Evolutionary conservation across 2,113 vertebrate species (phyloP).

Genomic region (Callochromis pleurospilus): DNA sequence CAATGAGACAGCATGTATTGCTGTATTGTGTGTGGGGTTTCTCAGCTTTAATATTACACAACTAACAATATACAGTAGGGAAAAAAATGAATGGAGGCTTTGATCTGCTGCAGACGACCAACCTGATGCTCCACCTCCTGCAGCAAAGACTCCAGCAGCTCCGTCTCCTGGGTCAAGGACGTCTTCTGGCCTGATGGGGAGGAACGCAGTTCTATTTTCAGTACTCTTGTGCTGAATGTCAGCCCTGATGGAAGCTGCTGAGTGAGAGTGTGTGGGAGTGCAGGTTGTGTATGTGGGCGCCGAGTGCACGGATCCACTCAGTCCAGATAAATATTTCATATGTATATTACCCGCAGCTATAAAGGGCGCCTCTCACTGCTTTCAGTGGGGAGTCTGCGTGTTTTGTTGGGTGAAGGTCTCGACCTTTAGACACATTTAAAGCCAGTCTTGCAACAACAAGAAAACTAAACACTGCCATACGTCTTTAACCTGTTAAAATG

Average conservation of each 20-base stretch:
- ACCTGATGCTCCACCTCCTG: slow-evolving; percentile 99
- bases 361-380: background rate
- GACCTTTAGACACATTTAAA: background rate
- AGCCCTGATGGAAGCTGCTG: slow-evolving; percentile 9
- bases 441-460: background rate
- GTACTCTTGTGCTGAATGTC: slow-evolving; percentile 10
- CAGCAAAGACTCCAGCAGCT: slow-evolving; percentile 93
- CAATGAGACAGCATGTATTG: background rate
- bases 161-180: slow-evolving; percentile 96
- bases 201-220: slow-evolving; percentile 48
- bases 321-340: slow-evolving; percentile 50
- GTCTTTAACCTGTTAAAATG: background rate
- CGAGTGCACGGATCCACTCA: slow-evolving; percentile 20
- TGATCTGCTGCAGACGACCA: background rate
- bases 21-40: background rate
- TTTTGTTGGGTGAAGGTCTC: background rate
- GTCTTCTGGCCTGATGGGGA: slow-evolving; percentile 90
- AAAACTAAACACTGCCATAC: background rate
- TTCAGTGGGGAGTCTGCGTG: background rate
- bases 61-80: background rate
- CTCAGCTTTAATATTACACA: background rate
- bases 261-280: background rate
- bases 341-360: background rate
- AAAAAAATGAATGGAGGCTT: background rate
- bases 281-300: background rate